These are phyloP conservation scores for Caenorhabditis sp. DNA, from an alignment of 2,888 invertebrate genomes.

Conservation along the genomic window DNA sequence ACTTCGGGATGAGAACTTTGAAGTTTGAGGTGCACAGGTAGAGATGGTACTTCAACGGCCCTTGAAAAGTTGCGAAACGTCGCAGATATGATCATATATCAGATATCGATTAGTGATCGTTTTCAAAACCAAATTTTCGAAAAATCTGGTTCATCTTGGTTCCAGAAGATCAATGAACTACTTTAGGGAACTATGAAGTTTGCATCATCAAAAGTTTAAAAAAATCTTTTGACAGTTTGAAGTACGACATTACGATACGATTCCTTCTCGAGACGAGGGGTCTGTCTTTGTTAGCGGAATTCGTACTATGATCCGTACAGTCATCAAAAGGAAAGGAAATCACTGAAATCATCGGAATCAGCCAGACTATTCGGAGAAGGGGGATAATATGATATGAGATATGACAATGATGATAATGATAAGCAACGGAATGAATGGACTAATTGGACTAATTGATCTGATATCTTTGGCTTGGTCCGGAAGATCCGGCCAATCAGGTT, in stretches of 20 bases:
- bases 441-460: no score
- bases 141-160: no score
- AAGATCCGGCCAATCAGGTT: not conserved
- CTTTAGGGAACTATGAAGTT: not conserved
- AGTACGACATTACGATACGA: not conserved
- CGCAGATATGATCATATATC: no score
- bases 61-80: no score
- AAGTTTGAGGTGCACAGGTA: not conserved
- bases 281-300: constrained; percentile 1
- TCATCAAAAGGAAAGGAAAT: constrained; percentile 4
- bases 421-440: no score
- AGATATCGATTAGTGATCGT: no score
- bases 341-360: constrained; percentile 41
- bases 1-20: constrained; percentile 31
- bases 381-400: constrained; percentile 15
- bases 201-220: no score
- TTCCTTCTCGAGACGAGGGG: not conserved
- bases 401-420: not conserved
- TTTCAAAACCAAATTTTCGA: no score
- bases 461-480: not conserved
- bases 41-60: no score
- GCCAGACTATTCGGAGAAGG: constrained; percentile 10
- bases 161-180: not conserved
- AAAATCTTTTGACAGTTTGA: no score
- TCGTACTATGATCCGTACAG: constrained; percentile 51